A percentile compares a stretch with the other conserved stretches of the same genome.
These are phyloP conservation scores for Myxocyprinus asiaticus DNA, from an alignment of 2,113 vertebrate species.

Conservation along the genomic window DNA sequence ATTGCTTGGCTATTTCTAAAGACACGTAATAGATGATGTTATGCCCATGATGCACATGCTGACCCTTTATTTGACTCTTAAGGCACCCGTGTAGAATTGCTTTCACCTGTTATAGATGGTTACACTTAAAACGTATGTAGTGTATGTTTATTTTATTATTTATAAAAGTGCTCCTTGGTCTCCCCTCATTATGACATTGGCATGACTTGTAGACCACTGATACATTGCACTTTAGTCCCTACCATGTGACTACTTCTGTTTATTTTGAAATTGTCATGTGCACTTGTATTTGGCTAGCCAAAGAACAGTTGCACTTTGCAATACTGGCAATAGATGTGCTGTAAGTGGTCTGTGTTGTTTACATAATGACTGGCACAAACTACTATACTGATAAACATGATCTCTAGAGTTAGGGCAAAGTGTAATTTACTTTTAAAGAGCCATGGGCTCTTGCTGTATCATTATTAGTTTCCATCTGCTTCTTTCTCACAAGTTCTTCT, in stretches of 20 bases:
- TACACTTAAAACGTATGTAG: too few species aligned
- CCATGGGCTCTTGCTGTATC: not conserved
- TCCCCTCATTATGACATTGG: not conserved
- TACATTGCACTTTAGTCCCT: not conserved
- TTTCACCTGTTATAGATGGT: too few species aligned
- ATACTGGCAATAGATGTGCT: slow-evolving; percentile 5
- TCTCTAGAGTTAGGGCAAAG: slow-evolving; percentile 1
- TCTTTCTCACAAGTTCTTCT: too few species aligned
- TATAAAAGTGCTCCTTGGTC: not conserved
- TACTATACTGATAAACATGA: slow-evolving; percentile 27
- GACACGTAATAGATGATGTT: not conserved
- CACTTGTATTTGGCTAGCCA: not conserved
- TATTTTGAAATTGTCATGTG: slow-evolving; percentile 19
- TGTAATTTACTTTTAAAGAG: slow-evolving; percentile 2
- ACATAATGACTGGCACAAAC: slow-evolving; percentile 33
- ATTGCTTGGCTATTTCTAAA: slow-evolving; percentile 13
- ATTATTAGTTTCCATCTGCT: not conserved
- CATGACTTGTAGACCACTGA: not conserved
- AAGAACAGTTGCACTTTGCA: slow-evolving; percentile 18
- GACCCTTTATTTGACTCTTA: slow-evolving; percentile 13
- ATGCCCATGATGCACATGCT: slow-evolving; percentile 24
- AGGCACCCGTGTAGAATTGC: not conserved
- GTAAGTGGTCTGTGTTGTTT: slow-evolving; percentile 32
- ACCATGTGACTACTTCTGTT: slow-evolving; percentile 15
- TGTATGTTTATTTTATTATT: not conserved